These are phyloP conservation scores for Paraescarpia echinospica DNA, from an alignment of 1,140 invertebrate species.

Conservation along the genomic window DNA sequence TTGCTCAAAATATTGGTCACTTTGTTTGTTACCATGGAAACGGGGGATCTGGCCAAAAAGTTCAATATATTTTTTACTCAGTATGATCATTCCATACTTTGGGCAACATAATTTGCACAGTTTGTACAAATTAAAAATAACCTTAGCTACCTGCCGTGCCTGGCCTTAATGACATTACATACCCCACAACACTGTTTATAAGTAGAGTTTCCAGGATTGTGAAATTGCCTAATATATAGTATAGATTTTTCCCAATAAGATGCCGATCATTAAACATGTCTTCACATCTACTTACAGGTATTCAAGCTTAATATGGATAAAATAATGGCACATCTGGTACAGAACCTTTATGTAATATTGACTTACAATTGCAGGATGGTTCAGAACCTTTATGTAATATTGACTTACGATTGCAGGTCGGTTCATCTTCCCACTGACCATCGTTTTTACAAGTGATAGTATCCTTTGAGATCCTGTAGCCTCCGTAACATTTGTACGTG, in stretches of 20 bases:
- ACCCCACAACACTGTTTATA: background rate
- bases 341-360: background rate
- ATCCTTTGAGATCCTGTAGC: background rate
- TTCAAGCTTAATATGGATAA: background rate
- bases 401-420: background rate
- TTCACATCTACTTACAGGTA: background rate
- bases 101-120: too few species aligned
- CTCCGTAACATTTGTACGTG: slow-evolving; percentile 9
- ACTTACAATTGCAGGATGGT: background rate
- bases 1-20: too few species aligned
- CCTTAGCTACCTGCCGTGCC: too few species aligned
- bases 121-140: too few species aligned
- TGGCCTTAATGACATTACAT: background rate
- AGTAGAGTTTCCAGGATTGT: background rate
- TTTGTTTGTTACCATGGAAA: too few species aligned
- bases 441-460: background rate
- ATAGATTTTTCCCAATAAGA: background rate
- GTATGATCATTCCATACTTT: too few species aligned
- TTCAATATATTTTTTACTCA: too few species aligned
- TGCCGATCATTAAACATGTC: background rate
- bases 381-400: background rate
- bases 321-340: background rate
- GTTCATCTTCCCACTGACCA: background rate
- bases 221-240: background rate
- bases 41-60: too few species aligned